A percentile compares a stretch with the other conserved stretches of the same genome.
phyloP scores from a whole-genome alignment of 2,888 invertebrate genomes.

The Romanomermis culicivorax region DNA sequence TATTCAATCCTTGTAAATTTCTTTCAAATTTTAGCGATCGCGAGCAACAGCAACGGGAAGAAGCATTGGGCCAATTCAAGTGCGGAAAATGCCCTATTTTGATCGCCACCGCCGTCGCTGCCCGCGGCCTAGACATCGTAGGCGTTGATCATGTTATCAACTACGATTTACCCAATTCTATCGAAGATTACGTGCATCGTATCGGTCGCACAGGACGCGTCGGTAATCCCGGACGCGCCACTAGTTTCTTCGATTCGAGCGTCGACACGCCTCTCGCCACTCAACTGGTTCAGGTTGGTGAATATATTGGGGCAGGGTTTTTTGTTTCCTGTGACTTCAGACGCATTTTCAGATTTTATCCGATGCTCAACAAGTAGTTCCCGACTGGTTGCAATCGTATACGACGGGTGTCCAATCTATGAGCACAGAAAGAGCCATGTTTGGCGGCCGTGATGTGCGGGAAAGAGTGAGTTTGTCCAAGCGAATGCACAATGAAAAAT shows the following conservation, averaged over 20 bases:
- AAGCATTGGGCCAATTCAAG: slow-evolving; percentile 49
- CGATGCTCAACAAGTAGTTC: slow-evolving; percentile 54
- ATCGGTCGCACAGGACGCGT: slow-evolving; percentile 37
- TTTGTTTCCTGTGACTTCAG: no score
- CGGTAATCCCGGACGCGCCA: slow-evolving; percentile 33
- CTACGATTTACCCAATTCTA: slow-evolving; percentile 33
- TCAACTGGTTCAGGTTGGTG: slow-evolving; percentile 6
- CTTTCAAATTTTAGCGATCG: no score
- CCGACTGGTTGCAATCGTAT: slow-evolving; percentile 42
- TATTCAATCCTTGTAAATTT: no score
- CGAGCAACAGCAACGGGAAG: slow-evolving; percentile 48
- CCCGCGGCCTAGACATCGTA: slow-evolving; percentile 69
- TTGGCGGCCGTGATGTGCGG: neutral
- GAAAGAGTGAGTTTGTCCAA: neutral
- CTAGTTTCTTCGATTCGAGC: slow-evolving; percentile 40
- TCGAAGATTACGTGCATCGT: slow-evolving; percentile 36
- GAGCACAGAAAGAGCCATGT: neutral
- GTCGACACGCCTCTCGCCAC: slow-evolving; percentile 41
- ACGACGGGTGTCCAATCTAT: neutral
- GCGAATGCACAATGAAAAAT: neutral
- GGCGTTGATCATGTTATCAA: slow-evolving; percentile 44
- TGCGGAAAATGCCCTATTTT: slow-evolving; percentile 44
- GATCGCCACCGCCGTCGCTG: slow-evolving; percentile 84
- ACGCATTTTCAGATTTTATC: slow-evolving; percentile 51
- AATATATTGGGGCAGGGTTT: no score